phyloP scores from a whole-genome alignment of 30 jellyfish, hydroid and myxozoan genomes.

The Clytia hemisphaerica region DNA sequence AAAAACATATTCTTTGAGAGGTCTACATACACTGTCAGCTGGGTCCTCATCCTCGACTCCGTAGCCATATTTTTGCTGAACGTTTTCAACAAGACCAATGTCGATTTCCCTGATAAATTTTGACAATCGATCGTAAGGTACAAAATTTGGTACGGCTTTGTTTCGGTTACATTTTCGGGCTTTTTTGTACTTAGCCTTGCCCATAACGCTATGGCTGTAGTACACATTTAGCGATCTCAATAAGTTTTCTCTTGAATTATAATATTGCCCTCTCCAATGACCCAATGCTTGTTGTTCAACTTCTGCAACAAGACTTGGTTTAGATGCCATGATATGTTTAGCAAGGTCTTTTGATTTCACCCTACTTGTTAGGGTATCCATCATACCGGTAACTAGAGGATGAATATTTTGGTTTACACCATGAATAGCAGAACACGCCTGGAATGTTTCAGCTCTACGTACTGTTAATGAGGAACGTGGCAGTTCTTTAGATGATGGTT shows the following conservation, averaged over 20 bases:
- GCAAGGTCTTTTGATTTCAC: too few relatives aligned
- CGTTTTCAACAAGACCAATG: background rate
- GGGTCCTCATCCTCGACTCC: background rate
- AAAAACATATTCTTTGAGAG: background rate
- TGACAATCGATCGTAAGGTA: background rate
- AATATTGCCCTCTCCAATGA: too few relatives aligned
- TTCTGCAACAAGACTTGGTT: too few relatives aligned
- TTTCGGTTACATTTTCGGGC: background rate
- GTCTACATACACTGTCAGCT: background rate
- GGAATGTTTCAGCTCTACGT: too few relatives aligned
- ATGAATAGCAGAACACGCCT: too few relatives aligned
- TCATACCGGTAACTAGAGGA: too few relatives aligned
- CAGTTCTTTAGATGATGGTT: too few relatives aligned
- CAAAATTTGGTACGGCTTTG: background rate
- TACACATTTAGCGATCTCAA: background rate
- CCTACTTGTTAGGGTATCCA: too few relatives aligned
- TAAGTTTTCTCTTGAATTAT: background rate
- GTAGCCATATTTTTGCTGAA: background rate
- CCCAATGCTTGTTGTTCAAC: too few relatives aligned
- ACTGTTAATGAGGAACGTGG: too few relatives aligned
- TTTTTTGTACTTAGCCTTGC: background rate
- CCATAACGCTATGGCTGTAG: background rate
- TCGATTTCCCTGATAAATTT: background rate
- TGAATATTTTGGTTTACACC: too few relatives aligned
- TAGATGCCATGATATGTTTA: too few relatives aligned